Evolutionary conservation across 2,797 vertebrate genomes (phyloP).

Genomic region (Poecilia gillii): DNA sequence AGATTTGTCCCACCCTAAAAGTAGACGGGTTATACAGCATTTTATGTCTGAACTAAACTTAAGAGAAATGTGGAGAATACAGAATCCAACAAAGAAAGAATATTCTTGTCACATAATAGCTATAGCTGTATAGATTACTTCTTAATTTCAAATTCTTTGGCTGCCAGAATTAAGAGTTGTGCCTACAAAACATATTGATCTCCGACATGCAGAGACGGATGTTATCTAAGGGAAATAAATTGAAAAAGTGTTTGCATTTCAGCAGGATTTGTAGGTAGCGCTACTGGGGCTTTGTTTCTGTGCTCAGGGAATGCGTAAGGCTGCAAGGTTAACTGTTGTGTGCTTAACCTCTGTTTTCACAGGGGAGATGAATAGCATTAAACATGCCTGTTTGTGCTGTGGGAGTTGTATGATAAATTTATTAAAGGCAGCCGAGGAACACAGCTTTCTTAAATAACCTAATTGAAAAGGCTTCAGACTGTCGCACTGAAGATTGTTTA

Average conservation of each 20-base stretch:
- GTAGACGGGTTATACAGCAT: neutral
- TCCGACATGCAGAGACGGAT: conserved; percentile 21
- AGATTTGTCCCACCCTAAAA: neutral
- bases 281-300: conserved; percentile 15
- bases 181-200: neutral
- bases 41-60: neutral
- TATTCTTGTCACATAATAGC: too few species aligned
- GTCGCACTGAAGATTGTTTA: conserved; percentile 30
- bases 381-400: conserved; percentile 32
- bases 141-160: too few species aligned
- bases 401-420: conserved; percentile 34
- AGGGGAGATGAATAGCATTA: conserved; percentile 22
- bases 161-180: neutral
- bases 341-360: conserved; percentile 38
- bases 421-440: conserved; percentile 34
- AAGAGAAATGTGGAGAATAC: too few species aligned
- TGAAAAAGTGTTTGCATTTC: conserved; percentile 19
- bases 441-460: conserved; percentile 40
- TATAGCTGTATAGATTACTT: too few species aligned
- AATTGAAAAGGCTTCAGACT: conserved; percentile 44
- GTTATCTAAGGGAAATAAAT: conserved; percentile 19
- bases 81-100: too few species aligned
- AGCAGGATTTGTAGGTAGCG: conserved; percentile 23
- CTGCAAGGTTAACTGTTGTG: conserved; percentile 33
- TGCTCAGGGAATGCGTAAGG: conserved; percentile 12